Conservation (phyloP, 2,888 invertebrate genomes). For the Ctena decussata region DNA sequence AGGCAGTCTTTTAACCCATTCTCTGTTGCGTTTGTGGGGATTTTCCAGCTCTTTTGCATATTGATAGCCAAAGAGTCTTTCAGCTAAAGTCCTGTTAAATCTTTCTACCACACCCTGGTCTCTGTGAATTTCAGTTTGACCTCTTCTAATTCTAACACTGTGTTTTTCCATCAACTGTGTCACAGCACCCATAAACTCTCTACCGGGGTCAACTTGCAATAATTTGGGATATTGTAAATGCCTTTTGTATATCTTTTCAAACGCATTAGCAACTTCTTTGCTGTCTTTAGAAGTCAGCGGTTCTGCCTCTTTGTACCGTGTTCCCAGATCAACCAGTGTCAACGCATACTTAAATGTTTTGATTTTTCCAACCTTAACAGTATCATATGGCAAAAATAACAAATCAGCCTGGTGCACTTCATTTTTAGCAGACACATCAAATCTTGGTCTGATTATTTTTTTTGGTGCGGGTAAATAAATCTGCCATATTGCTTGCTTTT, state of each 20-base stretch:
- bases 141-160: slow-evolving; percentile 41
- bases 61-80: slow-evolving; percentile 56
- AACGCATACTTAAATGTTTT: slow-evolving; percentile 63
- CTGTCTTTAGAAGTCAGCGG: slow-evolving; percentile 58
- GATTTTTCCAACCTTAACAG: background rate
- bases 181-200: slow-evolving; percentile 55
- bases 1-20: slow-evolving; percentile 58
- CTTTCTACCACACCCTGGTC: slow-evolving; percentile 58
- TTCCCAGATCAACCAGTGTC: slow-evolving; percentile 58
- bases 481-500: slow-evolving; percentile 24
- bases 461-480: background rate
- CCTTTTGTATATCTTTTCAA: slow-evolving; percentile 54
- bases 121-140: slow-evolving; percentile 46
- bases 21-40: slow-evolving; percentile 40
- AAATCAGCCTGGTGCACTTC: slow-evolving; percentile 56
- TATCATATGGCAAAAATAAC: slow-evolving; percentile 55
- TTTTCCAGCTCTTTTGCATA: slow-evolving; percentile 50
- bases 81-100: slow-evolving; percentile 57
- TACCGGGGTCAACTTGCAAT: slow-evolving; percentile 61
- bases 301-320: slow-evolving; percentile 61
- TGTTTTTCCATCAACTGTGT: slow-evolving; percentile 52
- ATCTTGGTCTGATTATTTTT: slow-evolving; percentile 53
- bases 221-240: slow-evolving; percentile 46
- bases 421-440: slow-evolving; percentile 51
- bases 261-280: slow-evolving; percentile 54